These are phyloP conservation scores for Oscheius sp. DNA, from an alignment of 2,888 invertebrate species.

Conservation along the genomic window DNA sequence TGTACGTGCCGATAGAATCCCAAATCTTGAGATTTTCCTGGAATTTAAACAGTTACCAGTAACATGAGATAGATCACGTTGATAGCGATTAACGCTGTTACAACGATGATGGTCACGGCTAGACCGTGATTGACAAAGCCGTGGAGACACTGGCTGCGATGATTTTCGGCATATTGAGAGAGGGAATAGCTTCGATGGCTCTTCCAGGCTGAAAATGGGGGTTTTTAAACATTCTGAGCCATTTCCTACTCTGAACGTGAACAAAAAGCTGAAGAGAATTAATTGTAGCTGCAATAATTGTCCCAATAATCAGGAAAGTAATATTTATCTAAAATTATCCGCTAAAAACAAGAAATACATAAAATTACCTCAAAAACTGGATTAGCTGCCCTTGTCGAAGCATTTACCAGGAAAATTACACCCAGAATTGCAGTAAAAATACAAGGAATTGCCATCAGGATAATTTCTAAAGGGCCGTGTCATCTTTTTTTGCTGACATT, in stretches of 20 bases:
- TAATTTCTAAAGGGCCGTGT: slow-evolving; percentile 39
- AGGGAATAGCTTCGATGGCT: slow-evolving; percentile 21
- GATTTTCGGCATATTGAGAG: slow-evolving; percentile 12
- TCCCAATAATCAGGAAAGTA: slow-evolving; percentile 43
- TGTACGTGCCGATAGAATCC: slow-evolving; percentile 28
- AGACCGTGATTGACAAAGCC: slow-evolving; percentile 49
- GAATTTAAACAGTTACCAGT: background rate
- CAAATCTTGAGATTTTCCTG: slow-evolving; percentile 2
- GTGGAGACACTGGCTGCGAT: slow-evolving; percentile 45
- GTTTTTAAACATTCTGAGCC: background rate
- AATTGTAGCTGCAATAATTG: slow-evolving; percentile 40
- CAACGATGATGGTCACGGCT: slow-evolving; percentile 45
- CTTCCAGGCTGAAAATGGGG: slow-evolving; percentile 44
- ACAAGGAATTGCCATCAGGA: slow-evolving; percentile 46
- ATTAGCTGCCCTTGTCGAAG: slow-evolving; percentile 47
- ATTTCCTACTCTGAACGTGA: slow-evolving; percentile 34
- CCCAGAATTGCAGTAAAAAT: slow-evolving; percentile 41
- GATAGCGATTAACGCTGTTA: slow-evolving; percentile 35
- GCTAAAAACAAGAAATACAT: slow-evolving; percentile 3
- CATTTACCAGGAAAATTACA: slow-evolving; percentile 43
- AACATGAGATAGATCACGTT: slow-evolving; percentile 1
- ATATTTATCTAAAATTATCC: slow-evolving; percentile 41
- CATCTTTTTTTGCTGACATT: background rate
- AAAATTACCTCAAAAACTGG: slow-evolving; percentile 44
- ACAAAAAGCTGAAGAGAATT: slow-evolving; percentile 46